phyloP scores from a whole-genome alignment of 2,113 vertebrate species.

The Dunckerocampus dactyliophorus region DNA sequence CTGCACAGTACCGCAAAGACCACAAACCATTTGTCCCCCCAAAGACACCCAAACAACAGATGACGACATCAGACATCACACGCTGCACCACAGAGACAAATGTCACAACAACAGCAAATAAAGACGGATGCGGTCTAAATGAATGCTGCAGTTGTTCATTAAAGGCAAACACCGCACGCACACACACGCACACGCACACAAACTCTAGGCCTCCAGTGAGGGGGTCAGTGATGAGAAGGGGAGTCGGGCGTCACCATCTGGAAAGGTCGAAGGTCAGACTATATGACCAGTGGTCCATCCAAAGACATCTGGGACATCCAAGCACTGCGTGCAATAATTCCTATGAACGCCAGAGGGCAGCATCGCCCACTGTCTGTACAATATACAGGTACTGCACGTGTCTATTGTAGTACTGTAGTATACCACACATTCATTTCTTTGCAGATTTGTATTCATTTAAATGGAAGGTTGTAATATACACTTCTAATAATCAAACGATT shows the following conservation, averaged over 20 bases:
- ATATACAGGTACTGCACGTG: too few species aligned
- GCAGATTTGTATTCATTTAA: too few species aligned
- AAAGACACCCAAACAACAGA: too few species aligned
- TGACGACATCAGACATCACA: too few species aligned
- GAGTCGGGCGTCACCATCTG: slow-evolving; percentile 55
- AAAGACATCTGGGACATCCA: slow-evolving; percentile 47
- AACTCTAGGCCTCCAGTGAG: not conserved
- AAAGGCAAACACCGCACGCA: not conserved
- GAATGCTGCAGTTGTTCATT: too few species aligned
- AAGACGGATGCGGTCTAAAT: too few species aligned
- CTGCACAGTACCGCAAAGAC: not conserved
- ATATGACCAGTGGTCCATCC: slow-evolving; percentile 41
- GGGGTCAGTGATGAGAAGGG: not conserved
- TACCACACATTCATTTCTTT: too few species aligned
- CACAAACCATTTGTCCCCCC: too few species aligned
- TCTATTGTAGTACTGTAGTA: not conserved
- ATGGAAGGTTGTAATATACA: too few species aligned
- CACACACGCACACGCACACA: slow-evolving; percentile 15
- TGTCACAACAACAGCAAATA: too few species aligned
- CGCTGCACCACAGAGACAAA: too few species aligned
- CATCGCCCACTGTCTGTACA: slow-evolving; percentile 24
- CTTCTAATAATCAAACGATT: too few species aligned
- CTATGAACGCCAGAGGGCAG: not conserved
- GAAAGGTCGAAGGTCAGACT: slow-evolving; percentile 53
- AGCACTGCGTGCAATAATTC: not conserved